Conservation (phyloP, 2,113 vertebrate genomes). For the Gadus chalcogrammus region DNA sequence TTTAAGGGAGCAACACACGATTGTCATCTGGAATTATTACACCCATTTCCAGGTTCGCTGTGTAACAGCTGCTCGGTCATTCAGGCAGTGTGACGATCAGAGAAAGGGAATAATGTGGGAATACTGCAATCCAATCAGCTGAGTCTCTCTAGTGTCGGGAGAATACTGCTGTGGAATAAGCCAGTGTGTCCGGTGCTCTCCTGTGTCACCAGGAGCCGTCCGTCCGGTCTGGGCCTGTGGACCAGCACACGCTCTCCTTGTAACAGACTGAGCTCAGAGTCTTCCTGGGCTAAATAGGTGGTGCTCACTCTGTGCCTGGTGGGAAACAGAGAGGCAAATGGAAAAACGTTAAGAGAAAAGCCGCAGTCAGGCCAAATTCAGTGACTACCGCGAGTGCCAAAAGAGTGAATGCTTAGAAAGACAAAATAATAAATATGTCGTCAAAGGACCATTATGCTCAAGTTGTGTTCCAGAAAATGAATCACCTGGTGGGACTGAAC, state of each 20-base stretch:
- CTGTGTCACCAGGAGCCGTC: conserved; percentile 70
- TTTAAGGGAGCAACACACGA: conserved; percentile 32
- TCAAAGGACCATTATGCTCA: not conserved
- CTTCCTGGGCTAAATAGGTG: conserved; percentile 66
- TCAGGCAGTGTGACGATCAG: conserved; percentile 48
- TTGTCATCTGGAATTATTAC: conserved; percentile 44
- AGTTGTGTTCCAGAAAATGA: not conserved
- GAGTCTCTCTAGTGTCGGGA: conserved; percentile 69
- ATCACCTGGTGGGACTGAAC: conserved; percentile 73
- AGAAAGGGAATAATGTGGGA: conserved; percentile 16
- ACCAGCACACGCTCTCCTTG: conserved; percentile 75
- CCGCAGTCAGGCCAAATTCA: too few species aligned
- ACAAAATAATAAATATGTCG: not conserved
- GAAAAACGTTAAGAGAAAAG: not conserved
- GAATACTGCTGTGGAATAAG: conserved; percentile 67
- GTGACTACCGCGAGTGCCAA: not conserved
- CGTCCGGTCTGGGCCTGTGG: conserved; percentile 70
- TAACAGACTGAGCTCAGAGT: conserved; percentile 71
- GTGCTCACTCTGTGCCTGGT: conserved; percentile 66
- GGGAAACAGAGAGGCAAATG: not conserved
- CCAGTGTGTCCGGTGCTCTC: conserved; percentile 72
- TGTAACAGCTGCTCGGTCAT: conserved; percentile 29
- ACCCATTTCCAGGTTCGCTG: not conserved
- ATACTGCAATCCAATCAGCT: conserved; percentile 54
- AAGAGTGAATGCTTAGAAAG: not conserved